Evolutionary conservation across 2,888 invertebrate species (phyloP).

Genomic region (Torymus texanus): DNA sequence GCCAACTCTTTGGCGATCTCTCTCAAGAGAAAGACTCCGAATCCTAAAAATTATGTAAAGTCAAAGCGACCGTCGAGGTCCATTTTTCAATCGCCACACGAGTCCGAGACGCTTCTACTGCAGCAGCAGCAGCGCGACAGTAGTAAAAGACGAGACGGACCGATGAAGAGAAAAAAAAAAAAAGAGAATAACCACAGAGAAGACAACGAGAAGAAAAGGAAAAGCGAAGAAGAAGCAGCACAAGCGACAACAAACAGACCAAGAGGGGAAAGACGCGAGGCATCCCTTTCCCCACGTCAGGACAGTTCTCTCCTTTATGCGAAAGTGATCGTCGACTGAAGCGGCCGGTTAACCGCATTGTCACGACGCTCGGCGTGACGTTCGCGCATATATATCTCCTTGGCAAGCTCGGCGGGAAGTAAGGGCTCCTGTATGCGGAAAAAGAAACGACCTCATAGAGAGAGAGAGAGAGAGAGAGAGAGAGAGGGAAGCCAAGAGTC

Average conservation of each 20-base stretch:
- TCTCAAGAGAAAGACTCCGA: neutral
- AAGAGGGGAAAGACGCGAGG: neutral
- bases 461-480: neutral
- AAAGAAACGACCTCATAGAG: slow-evolving; percentile 21
- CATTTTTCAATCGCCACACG: slow-evolving; percentile 50
- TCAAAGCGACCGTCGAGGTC: slow-evolving; percentile 15
- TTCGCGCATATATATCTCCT: slow-evolving; percentile 32
- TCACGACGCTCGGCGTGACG: slow-evolving; percentile 43
- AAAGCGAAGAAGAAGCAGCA: neutral
- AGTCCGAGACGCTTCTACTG: slow-evolving; percentile 32
- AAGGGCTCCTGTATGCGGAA: neutral
- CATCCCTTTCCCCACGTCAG: slow-evolving; percentile 6
- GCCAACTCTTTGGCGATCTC: neutral
- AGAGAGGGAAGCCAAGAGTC: slow-evolving; percentile 44
- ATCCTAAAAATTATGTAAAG: slow-evolving; percentile 45
- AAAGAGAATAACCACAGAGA: neutral
- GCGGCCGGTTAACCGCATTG: slow-evolving; percentile 42
- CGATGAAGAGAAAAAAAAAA: neutral
- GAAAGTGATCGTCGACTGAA: slow-evolving; percentile 35
- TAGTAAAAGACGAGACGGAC: slow-evolving; percentile 33
- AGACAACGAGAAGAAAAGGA: slow-evolving; percentile 1
- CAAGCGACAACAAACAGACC: slow-evolving; percentile 17
- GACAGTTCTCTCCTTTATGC: slow-evolving; percentile 12
- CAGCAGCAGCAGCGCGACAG: slow-evolving; percentile 35
- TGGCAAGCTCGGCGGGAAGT: slow-evolving; percentile 1